Evolutionary conservation across 2,113 vertebrate species (phyloP).

Genomic region (Larimichthys crocea): DNA sequence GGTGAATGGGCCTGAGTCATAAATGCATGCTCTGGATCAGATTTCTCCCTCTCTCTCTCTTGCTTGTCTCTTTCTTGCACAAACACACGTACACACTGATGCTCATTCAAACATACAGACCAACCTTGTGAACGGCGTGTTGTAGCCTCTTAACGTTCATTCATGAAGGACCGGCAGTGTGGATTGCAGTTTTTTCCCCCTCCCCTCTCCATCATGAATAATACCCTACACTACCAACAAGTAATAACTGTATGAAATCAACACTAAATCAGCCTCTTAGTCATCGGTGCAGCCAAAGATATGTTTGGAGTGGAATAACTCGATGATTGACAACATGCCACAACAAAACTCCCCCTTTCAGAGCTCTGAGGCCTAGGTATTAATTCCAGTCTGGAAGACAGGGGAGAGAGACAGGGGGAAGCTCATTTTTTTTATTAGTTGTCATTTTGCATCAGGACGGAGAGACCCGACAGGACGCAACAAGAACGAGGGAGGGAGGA

Average conservation of each 20-base stretch:
- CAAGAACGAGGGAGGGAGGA: conserved; percentile 31
- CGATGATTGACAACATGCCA: conserved; percentile 74
- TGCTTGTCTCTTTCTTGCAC: conserved; percentile 42
- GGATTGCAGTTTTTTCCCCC: conserved; percentile 1
- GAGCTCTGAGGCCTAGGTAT: conserved; percentile 48
- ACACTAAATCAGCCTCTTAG: conserved; percentile 51
- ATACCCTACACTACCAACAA: conserved; percentile 25
- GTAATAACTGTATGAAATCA: conserved; percentile 51
- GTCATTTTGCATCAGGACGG: conserved; percentile 60
- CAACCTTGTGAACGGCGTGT: conserved; percentile 38
- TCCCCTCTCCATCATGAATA: conserved; percentile 4
- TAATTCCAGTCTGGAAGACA: conserved; percentile 67
- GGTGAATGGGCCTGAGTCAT: conserved; percentile 76
- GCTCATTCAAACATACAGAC: conserved; percentile 57
- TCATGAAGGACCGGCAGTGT: conserved; percentile 38
- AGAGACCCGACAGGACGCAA: conserved; percentile 23
- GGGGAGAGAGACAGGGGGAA: conserved; percentile 16
- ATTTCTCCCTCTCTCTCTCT: conserved; percentile 59
- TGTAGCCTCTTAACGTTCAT: conserved; percentile 54
- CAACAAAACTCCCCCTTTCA: conserved; percentile 70
- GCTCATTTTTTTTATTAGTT: conserved; percentile 27
- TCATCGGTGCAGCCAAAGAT: conserved; percentile 50
- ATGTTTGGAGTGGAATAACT: conserved; percentile 53
- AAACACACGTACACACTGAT: conserved; percentile 49
- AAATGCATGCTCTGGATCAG: conserved; percentile 71